Percentiles rank a stretch among this genome's conserved stretches.
Evolutionary conservation across 2,888 invertebrate genomes (phyloP).

Genomic region (Andricus curvator): DNA sequence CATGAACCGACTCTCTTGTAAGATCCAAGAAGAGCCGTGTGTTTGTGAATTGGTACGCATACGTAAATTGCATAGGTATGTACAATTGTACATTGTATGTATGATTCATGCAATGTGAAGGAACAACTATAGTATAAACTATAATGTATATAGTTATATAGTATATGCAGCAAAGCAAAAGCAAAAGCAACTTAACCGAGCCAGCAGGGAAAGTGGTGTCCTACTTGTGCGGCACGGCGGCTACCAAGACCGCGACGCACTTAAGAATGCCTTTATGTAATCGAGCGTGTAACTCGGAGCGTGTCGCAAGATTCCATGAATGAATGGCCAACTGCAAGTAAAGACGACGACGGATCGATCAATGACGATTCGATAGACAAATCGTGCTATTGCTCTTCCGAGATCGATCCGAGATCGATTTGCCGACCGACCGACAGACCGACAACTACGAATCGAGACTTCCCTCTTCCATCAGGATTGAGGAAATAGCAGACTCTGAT

Average conservation of each 20-base stretch:
- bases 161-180: not conserved
- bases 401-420: conserved; percentile 15
- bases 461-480: conserved; percentile 15
- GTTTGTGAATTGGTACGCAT: conserved; percentile 1
- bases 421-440: not conserved
- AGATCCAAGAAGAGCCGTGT: not conserved
- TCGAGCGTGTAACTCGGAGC: conserved; percentile 68
- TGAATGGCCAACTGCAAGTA: conserved; percentile 64
- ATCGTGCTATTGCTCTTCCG: conserved; percentile 39
- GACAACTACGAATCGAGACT: conserved; percentile 7
- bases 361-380: conserved; percentile 49
- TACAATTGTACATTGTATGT: not conserved
- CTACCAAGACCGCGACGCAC: conserved; percentile 39
- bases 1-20: conserved; percentile 22
- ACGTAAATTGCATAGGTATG: conserved; percentile 10
- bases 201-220: conserved; percentile 72
- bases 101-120: not conserved
- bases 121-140: not conserved
- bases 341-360: conserved; percentile 50
- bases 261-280: conserved; percentile 68
- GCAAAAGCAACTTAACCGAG: conserved; percentile 41
- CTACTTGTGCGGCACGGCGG: conserved; percentile 65
- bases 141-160: not conserved
- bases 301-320: conserved; percentile 73
- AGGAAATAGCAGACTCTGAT: conserved; percentile 29